phyloP scores from a whole-genome alignment of 1,140 invertebrate genomes.

The Drosophila seguyi region DNA sequence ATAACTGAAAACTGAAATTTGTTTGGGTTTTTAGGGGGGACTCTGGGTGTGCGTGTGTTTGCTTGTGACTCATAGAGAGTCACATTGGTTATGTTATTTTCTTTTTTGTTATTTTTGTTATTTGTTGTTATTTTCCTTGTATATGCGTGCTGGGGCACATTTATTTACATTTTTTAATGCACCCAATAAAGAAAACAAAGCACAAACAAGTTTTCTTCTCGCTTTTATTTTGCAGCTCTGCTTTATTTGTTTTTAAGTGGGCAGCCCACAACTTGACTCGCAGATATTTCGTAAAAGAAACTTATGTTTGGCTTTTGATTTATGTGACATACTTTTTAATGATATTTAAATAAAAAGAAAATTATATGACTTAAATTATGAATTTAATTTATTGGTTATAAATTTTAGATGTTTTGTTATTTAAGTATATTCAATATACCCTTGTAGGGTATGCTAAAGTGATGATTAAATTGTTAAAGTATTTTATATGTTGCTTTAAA shows the following conservation, averaged over 20 bases:
- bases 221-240: slow-evolving; percentile 48
- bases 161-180: slow-evolving; percentile 79
- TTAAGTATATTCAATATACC: too few species aligned
- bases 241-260: slow-evolving; percentile 57
- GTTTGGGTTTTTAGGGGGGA: slow-evolving; percentile 30
- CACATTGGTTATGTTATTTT: slow-evolving; percentile 34
- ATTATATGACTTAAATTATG: not conserved
- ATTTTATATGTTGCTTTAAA: not conserved
- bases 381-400: not conserved
- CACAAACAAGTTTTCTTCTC: slow-evolving; percentile 37
- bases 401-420: not conserved
- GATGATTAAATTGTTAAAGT: not conserved
- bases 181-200: slow-evolving; percentile 61
- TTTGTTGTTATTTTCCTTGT: slow-evolving; percentile 14
- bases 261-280: slow-evolving; percentile 24
- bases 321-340: slow-evolving; percentile 15
- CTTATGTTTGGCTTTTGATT: slow-evolving; percentile 13
- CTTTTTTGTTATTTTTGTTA: too few species aligned
- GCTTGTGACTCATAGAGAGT: slow-evolving; percentile 38
- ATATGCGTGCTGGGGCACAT: slow-evolving; percentile 51
- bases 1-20: slow-evolving; percentile 53
- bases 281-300: slow-evolving; percentile 7
- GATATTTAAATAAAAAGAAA: not conserved
- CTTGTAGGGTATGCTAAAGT: too few species aligned
- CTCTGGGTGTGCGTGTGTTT: slow-evolving; percentile 23